Conservation (phyloP, 2,797 vertebrate genomes). For the Aplochiton taeniatus region DNA sequence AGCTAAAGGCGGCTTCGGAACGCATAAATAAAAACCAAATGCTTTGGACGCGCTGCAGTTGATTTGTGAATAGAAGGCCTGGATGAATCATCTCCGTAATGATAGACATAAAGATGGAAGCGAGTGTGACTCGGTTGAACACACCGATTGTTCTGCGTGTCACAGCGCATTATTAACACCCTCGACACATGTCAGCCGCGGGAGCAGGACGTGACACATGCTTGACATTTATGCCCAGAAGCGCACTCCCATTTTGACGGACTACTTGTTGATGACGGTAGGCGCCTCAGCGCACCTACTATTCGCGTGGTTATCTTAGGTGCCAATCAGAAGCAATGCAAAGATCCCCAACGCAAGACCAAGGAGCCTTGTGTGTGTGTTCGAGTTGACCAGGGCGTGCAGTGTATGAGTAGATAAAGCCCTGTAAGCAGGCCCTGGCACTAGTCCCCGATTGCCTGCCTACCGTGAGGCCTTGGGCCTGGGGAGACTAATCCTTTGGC, state of each 20-base stretch:
- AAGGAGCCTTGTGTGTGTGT: slow-evolving; percentile 37
- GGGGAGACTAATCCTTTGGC: slow-evolving; percentile 65
- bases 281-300: slow-evolving; percentile 22
- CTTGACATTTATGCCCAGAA: slow-evolving; percentile 55
- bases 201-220: slow-evolving; percentile 45
- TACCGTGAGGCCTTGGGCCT: slow-evolving; percentile 55
- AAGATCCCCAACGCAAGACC: slow-evolving; percentile 24
- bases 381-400: slow-evolving; percentile 44
- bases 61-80: slow-evolving; percentile 37
- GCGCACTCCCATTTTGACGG: slow-evolving; percentile 38
- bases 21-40: background rate
- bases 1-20: background rate
- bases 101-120: background rate
- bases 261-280: slow-evolving; percentile 42
- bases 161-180: slow-evolving; percentile 45
- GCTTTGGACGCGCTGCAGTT: background rate
- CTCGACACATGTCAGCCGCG: slow-evolving; percentile 48
- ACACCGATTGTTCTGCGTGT: slow-evolving; percentile 42
- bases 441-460: slow-evolving; percentile 57
- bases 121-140: slow-evolving; percentile 39
- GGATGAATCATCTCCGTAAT: slow-evolving; percentile 47
- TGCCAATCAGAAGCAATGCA: slow-evolving; percentile 35
- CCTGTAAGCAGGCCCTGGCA: slow-evolving; percentile 70
- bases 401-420: slow-evolving; percentile 69
- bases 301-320: slow-evolving; percentile 18